phyloP scores from a whole-genome alignment of 2,797 vertebrate genomes.

The Enteromius radiatus region DNA sequence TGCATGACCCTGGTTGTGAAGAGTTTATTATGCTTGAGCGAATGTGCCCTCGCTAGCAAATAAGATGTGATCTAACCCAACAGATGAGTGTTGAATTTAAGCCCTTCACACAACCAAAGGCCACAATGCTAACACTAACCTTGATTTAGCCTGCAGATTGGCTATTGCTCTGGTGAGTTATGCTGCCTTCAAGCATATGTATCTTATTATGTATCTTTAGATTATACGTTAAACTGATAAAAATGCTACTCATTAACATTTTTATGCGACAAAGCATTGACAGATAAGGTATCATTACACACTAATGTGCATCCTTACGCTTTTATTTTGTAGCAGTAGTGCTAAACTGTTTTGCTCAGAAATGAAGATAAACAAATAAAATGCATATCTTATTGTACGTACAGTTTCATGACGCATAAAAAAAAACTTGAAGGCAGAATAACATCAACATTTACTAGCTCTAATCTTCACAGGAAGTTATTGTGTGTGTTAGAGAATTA shows the following conservation, averaged over 20 bases:
- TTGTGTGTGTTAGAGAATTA: background rate
- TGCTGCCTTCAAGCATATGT: conserved; percentile 15
- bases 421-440: conserved; percentile 7
- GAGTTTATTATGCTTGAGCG: conserved; percentile 39
- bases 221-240: background rate
- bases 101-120: conserved; percentile 40
- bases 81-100: conserved; percentile 30
- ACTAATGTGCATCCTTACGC: background rate
- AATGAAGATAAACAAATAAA: background rate
- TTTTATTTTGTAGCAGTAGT: background rate
- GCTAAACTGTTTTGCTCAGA: background rate
- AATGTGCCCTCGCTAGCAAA: conserved; percentile 21
- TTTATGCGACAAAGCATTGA: background rate
- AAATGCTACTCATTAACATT: background rate
- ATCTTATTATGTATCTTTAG: background rate
- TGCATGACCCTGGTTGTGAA: conserved; percentile 23
- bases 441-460: background rate
- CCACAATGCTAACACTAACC: conserved; percentile 41
- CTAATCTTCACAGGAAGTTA: background rate
- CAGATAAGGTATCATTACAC: background rate
- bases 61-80: conserved; percentile 37
- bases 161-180: conserved; percentile 30
- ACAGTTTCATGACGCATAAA: background rate
- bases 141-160: conserved; percentile 43
- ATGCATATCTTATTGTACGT: background rate